A percentile compares a stretch with the other conserved stretches of the same genome.
These are phyloP conservation scores for Tympanoctomys barrerae DNA, from an alignment of 2,797 vertebrate genomes.

Conservation along the genomic window DNA sequence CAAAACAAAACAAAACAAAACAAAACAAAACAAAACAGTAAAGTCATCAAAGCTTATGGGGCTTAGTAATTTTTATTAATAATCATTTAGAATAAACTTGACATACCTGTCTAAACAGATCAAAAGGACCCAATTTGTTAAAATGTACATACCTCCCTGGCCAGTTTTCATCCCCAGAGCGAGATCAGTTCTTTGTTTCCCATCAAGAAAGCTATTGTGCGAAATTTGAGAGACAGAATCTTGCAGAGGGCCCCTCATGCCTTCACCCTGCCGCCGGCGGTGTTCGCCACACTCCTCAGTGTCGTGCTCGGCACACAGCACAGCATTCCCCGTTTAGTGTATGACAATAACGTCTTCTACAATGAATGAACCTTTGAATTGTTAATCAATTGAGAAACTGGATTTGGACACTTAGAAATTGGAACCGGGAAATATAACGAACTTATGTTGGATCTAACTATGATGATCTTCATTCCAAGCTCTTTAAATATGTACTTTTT, in stretches of 20 bases:
- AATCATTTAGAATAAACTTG: background rate
- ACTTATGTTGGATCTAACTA: background rate
- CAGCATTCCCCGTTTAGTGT: background rate
- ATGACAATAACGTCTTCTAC: background rate
- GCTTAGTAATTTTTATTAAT: background rate
- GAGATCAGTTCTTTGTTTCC: background rate
- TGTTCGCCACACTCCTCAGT: background rate
- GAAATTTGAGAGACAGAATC: background rate
- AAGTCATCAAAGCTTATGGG: background rate
- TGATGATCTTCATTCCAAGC: background rate
- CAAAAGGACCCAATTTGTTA: background rate
- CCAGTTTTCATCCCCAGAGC: background rate
- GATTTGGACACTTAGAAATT: background rate
- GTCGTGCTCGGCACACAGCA: background rate
- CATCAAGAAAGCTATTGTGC: background rate
- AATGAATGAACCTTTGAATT: background rate
- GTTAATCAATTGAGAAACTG: background rate
- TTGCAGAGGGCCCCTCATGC: background rate
- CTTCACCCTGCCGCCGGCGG: background rate
- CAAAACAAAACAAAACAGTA: background rate
- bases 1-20: no score
- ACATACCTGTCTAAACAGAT: background rate
- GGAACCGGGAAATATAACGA: background rate
- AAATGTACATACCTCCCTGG: background rate
- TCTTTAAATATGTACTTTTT: background rate